Percentiles rank a stretch among this genome's conserved stretches.
These are phyloP conservation scores for Neogale vison DNA, from an alignment of 2,113 vertebrate species.

Conservation along the genomic window DNA sequence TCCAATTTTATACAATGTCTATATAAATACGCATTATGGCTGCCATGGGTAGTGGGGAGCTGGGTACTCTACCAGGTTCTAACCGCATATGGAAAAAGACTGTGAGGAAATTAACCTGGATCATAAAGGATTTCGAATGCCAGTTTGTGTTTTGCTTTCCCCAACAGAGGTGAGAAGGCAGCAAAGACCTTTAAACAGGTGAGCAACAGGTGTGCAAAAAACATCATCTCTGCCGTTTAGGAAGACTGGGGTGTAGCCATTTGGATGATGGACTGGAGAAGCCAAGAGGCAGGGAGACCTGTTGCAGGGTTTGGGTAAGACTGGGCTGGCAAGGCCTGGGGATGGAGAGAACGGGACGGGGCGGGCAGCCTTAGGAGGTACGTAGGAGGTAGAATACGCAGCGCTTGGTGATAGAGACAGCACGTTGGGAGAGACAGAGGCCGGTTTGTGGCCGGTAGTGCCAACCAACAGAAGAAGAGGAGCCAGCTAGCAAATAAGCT, in stretches of 20 bases:
- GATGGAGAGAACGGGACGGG: background rate
- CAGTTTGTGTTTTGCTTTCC: background rate
- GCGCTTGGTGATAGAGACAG: background rate
- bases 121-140: background rate
- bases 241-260: background rate
- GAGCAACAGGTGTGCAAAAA: background rate
- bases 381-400: background rate
- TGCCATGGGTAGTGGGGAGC: background rate
- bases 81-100: background rate
- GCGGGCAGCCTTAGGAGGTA: background rate
- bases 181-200: background rate
- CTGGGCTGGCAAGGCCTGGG: background rate
- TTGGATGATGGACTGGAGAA: background rate
- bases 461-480: background rate
- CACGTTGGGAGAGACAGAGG: background rate
- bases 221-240: background rate
- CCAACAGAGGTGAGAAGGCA: background rate
- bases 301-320: background rate
- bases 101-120: background rate
- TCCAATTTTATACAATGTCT: conserved; percentile 53
- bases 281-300: background rate
- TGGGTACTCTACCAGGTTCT: background rate
- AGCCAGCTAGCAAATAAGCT: background rate
- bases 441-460: background rate
- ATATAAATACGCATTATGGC: conserved; percentile 10